These are phyloP conservation scores for Zaprionus taronus DNA, from an alignment of 1,140 invertebrate genomes.

Conservation along the genomic window DNA sequence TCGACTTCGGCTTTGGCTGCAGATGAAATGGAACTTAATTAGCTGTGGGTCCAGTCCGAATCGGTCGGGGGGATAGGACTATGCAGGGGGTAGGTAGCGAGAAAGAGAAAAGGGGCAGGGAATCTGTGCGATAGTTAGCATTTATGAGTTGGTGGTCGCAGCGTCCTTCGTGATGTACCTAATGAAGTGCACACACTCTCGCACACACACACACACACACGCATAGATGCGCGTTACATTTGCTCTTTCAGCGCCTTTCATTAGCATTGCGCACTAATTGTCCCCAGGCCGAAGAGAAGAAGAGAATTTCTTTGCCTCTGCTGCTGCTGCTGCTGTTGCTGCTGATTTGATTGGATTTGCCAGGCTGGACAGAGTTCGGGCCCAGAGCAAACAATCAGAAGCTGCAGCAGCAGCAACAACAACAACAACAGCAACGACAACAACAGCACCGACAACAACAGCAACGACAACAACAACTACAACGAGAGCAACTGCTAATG, in stretches of 20 bases:
- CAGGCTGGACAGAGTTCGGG: constrained; percentile 28
- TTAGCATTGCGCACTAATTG: constrained; percentile 74
- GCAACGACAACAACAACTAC: neutral
- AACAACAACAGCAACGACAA: neutral
- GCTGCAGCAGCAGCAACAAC: constrained; percentile 29
- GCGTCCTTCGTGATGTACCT: constrained; percentile 48
- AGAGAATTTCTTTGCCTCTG: constrained; percentile 43
- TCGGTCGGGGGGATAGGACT: neutral
- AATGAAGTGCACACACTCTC: constrained; percentile 58
- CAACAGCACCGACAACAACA: constrained; percentile 8
- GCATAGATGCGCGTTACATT: neutral
- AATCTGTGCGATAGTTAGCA: constrained; percentile 2
- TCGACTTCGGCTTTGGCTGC: constrained; percentile 5
- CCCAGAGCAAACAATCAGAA: constrained; percentile 60
- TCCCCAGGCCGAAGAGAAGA: constrained; percentile 35
- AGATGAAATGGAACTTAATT: constrained; percentile 52
- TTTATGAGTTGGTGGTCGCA: constrained; percentile 40
- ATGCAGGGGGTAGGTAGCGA: neutral
- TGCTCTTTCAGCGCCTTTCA: constrained; percentile 54
- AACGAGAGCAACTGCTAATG: constrained; percentile 59
- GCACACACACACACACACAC: neutral
- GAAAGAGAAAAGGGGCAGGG: neutral
- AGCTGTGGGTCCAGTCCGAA: constrained; percentile 23
- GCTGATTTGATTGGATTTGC: constrained; percentile 70
- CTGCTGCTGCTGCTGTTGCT: constrained; percentile 17